phyloP scores from a whole-genome alignment of 2,113 vertebrate species.

The Lanius ludovicianus region DNA sequence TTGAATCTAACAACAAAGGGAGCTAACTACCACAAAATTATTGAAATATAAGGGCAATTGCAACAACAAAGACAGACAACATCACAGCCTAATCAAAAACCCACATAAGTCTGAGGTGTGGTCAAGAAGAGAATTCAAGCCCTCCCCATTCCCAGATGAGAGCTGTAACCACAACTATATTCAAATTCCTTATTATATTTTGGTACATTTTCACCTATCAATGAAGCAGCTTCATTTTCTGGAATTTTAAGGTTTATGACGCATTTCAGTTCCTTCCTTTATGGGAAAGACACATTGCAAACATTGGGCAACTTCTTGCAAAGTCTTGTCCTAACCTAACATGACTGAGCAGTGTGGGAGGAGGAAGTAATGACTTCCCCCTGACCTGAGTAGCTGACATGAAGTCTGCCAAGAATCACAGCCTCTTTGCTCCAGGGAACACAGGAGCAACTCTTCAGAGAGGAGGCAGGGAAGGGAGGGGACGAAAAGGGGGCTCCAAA shows the following conservation, averaged over 20 bases:
- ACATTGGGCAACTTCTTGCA: slow-evolving; percentile 2
- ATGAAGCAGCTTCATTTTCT: background rate
- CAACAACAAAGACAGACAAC: background rate
- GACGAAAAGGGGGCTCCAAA: background rate
- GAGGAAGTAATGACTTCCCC: slow-evolving; percentile 66
- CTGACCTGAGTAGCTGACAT: slow-evolving; percentile 63
- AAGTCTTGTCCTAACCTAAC: slow-evolving; percentile 60
- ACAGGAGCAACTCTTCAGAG: slow-evolving; percentile 43
- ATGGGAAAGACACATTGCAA: slow-evolving; percentile 51
- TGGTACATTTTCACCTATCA: background rate
- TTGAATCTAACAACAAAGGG: background rate
- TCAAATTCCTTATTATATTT: background rate
- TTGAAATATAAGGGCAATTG: background rate
- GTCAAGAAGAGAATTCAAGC: background rate
- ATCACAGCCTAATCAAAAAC: background rate
- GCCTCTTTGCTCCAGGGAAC: slow-evolving; percentile 53
- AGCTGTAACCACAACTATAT: background rate
- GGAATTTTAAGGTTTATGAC: slow-evolving; percentile 16
- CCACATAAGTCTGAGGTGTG: background rate
- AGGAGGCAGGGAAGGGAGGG: background rate
- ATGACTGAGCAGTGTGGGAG: slow-evolving; percentile 51
- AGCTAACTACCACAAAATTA: background rate
- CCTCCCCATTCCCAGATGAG: background rate
- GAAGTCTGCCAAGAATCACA: slow-evolving; percentile 64
- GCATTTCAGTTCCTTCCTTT: slow-evolving; percentile 10